Percentiles rank a stretch among this genome's conserved stretches.
These are phyloP conservation scores for Acromyrmex charruanus DNA, from an alignment of 1,140 invertebrate genomes.

Conservation along the genomic window DNA sequence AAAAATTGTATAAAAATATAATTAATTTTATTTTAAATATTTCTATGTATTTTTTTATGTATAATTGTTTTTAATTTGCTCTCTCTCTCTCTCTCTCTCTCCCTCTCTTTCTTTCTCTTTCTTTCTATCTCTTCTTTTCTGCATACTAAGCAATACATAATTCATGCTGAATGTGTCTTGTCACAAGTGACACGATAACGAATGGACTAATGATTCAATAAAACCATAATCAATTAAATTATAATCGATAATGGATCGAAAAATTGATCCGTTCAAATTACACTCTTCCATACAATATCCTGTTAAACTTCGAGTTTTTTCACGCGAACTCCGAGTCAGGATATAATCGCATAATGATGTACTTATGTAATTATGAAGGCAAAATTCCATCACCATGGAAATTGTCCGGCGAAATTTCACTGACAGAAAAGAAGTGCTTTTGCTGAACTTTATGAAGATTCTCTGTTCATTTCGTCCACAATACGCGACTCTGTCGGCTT, in stretches of 20 bases:
- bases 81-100: not conserved
- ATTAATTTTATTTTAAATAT: not conserved
- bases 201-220: conserved; percentile 8
- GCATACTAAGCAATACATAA: not conserved
- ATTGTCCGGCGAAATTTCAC: conserved; percentile 32
- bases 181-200: conserved; percentile 28
- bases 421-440: conserved; percentile 3
- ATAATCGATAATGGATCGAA: conserved; percentile 2
- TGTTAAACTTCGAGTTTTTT: conserved; percentile 26
- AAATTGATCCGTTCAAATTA: not conserved
- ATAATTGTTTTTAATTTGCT: not conserved
- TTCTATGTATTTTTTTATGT: not conserved
- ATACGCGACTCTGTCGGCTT: conserved; percentile 7
- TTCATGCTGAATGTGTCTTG: not conserved
- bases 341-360: conserved; percentile 25
- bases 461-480: conserved; percentile 6
- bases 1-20: conserved; percentile 2
- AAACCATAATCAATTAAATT: conserved; percentile 19
- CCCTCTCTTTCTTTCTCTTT: not conserved
- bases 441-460: conserved; percentile 5
- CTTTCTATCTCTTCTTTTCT: not conserved
- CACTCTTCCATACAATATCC: not conserved
- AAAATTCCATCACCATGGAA: conserved; percentile 5
- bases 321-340: not conserved
- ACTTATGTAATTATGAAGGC: conserved; percentile 22